These are phyloP conservation scores for Ptychoptera albimana DNA, from an alignment of 2,888 invertebrate genomes.

Conservation along the genomic window DNA sequence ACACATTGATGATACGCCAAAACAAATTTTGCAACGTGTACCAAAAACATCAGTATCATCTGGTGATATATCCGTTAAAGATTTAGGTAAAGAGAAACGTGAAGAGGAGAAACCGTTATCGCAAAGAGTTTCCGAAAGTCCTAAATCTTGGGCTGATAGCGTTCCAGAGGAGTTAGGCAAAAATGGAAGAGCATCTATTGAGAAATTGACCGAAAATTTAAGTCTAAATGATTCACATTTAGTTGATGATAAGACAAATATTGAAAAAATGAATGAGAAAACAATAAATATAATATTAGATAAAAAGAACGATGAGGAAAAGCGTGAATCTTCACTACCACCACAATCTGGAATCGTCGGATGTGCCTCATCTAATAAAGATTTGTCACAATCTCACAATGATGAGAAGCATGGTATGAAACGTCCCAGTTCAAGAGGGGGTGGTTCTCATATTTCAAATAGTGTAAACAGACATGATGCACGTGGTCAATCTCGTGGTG, in stretches of 20 bases:
- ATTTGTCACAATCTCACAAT: neutral
- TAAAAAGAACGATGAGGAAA: constrained; percentile 16
- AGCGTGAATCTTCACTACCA: too few species aligned
- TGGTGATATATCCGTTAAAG: neutral
- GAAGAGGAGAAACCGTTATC: constrained; percentile 4
- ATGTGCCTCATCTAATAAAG: constrained; percentile 14
- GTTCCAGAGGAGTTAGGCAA: constrained; percentile 10
- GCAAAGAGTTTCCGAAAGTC: neutral
- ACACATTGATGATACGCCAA: constrained; percentile 22
- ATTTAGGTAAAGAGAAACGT: constrained; percentile 6
- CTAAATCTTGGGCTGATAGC: constrained; percentile 7
- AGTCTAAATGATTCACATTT: constrained; percentile 10
- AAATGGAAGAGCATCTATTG: neutral
- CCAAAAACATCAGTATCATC: constrained; percentile 7
- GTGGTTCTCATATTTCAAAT: constrained; percentile 23
- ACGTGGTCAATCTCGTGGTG: constrained; percentile 31
- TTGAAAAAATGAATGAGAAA: constrained; percentile 8
- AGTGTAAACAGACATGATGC: constrained; percentile 34
- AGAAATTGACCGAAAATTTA: constrained; percentile 4
- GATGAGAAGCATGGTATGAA: constrained; percentile 14
- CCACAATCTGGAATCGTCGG: too few species aligned
- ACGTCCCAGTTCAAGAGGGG: constrained; percentile 30
- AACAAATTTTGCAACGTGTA: constrained; percentile 28
- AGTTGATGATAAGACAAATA: constrained; percentile 21
- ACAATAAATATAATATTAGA: constrained; percentile 22